Conservation (phyloP, 2,113 vertebrate genomes). For the Macaca mulatta region DNA sequence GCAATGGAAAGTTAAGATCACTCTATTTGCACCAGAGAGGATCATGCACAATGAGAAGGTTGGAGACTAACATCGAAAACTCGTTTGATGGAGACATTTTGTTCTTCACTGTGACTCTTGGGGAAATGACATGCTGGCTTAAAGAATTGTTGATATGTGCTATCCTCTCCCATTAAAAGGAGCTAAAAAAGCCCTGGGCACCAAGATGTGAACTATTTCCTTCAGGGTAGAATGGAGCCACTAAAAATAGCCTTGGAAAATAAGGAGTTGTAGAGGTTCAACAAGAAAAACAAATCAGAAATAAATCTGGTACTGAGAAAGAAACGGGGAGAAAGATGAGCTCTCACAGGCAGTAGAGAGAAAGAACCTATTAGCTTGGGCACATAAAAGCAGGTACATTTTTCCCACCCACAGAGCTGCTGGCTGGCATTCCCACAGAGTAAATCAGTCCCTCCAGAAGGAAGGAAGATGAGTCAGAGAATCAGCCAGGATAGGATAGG, state of each 20-base stretch:
- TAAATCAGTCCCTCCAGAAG: slow-evolving; percentile 65
- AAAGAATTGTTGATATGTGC: slow-evolving; percentile 81
- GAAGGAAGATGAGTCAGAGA: slow-evolving; percentile 60
- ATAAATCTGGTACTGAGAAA: slow-evolving; percentile 69
- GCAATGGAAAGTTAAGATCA: neutral
- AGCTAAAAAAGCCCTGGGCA: slow-evolving; percentile 79
- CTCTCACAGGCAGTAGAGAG: slow-evolving; percentile 44
- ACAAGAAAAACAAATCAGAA: slow-evolving; percentile 77
- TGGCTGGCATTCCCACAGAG: slow-evolving; percentile 48
- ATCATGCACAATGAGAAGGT: slow-evolving; percentile 56
- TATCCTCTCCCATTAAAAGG: slow-evolving; percentile 79
- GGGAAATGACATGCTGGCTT: slow-evolving; percentile 80
- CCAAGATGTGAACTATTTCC: slow-evolving; percentile 77
- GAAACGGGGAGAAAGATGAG: slow-evolving; percentile 56
- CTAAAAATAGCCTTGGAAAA: slow-evolving; percentile 83
- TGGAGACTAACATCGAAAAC: slow-evolving; percentile 65
- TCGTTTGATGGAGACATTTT: slow-evolving; percentile 81
- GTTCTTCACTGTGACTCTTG: slow-evolving; percentile 81
- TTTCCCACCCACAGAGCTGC: slow-evolving; percentile 62
- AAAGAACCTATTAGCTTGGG: slow-evolving; percentile 58
- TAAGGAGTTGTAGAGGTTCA: slow-evolving; percentile 76
- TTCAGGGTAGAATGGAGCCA: slow-evolving; percentile 76
- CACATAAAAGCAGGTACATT: slow-evolving; percentile 48
- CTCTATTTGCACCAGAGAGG: neutral
- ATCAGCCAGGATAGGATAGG: neutral